phyloP scores from a whole-genome alignment of 1,140 invertebrate genomes.

The Cherax destructor region DNA sequence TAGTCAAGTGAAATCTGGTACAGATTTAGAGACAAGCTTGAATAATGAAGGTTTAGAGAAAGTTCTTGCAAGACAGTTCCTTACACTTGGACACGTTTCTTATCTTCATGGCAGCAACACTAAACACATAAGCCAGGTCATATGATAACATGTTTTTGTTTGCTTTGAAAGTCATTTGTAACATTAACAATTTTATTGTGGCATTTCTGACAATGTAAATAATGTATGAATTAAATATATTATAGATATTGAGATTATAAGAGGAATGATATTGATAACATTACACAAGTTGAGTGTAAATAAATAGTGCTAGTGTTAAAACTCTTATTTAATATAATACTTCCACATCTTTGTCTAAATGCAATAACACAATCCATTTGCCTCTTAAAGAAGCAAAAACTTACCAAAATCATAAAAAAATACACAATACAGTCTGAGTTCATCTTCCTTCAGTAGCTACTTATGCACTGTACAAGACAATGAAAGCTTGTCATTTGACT shows the following conservation, averaged over 20 bases:
- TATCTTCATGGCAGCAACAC: no score
- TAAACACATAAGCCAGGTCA: no score
- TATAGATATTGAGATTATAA: neutral
- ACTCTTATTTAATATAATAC: neutral
- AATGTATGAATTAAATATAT: neutral
- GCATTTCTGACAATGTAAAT: neutral
- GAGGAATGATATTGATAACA: neutral
- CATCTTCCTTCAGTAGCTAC: neutral
- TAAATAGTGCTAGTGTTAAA: neutral
- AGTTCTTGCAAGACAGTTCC: no score
- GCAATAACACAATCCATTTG: neutral
- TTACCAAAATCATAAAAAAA: neutral
- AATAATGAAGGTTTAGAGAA: no score
- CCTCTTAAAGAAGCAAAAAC: neutral
- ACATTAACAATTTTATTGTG: neutral
- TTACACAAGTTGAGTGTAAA: neutral
- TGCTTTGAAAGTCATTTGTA: neutral
- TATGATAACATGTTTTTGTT: no score
- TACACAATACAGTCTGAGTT: neutral
- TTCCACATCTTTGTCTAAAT: neutral
- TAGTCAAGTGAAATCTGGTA: no score
- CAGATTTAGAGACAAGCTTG: no score
- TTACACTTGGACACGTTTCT: no score
- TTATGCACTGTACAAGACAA: neutral
- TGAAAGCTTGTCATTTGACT: neutral